A percentile compares a stretch with the other conserved stretches of the same genome.
Conservation (phyloP, 2,888 invertebrate genomes). For the Polydrusus tereticollis region DNA sequence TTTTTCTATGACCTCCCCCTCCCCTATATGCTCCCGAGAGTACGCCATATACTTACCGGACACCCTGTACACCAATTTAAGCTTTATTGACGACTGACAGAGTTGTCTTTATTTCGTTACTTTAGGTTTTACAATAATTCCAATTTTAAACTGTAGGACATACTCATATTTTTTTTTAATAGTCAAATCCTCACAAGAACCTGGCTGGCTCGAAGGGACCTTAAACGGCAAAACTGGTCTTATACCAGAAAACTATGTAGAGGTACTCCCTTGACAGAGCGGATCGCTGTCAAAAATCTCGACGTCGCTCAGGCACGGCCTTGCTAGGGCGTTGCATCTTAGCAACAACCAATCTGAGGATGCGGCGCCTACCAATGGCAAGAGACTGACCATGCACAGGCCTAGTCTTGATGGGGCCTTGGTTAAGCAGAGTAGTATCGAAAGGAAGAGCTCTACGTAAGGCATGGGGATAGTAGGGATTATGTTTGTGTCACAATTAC, state of each 20-base stretch:
- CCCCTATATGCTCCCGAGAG: too few species aligned
- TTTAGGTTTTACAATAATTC: too few species aligned
- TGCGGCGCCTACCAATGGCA: slow-evolving; percentile 34
- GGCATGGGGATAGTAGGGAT: background rate
- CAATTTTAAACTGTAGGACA: too few species aligned
- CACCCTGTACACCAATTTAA: too few species aligned
- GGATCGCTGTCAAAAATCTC: slow-evolving; percentile 63
- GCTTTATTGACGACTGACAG: too few species aligned
- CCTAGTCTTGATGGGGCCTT: slow-evolving; percentile 62
- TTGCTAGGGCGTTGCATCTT: slow-evolving; percentile 63
- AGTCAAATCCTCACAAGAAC: slow-evolving; percentile 93
- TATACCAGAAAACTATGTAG: slow-evolving; percentile 97
- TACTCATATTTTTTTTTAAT: slow-evolving; percentile 42
- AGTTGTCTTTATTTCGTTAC: too few species aligned
- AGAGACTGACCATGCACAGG: slow-evolving; percentile 58
- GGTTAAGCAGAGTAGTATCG: slow-evolving; percentile 58
- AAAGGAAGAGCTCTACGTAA: slow-evolving; percentile 63
- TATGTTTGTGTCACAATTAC: background rate
- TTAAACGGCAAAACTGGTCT: slow-evolving; percentile 92
- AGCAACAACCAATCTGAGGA: slow-evolving; percentile 56
- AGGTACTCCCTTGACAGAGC: slow-evolving; percentile 79
- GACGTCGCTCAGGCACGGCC: slow-evolving; percentile 61
- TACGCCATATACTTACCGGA: too few species aligned
- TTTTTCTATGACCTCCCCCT: too few species aligned
- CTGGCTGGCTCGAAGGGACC: slow-evolving; percentile 97